phyloP scores from a whole-genome alignment of 2,888 invertebrate genomes.

The Sicus ferrugineus region DNA sequence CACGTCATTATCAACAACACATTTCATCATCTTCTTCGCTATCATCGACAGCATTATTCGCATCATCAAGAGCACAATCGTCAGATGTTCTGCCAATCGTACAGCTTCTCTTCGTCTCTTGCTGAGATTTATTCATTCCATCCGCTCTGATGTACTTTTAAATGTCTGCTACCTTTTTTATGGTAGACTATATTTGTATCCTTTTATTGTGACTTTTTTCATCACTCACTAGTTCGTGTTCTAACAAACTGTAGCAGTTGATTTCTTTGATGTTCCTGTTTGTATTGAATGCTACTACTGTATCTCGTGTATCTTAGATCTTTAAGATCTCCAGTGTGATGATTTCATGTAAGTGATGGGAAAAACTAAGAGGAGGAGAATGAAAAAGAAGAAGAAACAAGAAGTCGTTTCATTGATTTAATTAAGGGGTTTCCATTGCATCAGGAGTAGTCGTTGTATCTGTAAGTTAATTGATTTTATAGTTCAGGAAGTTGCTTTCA shows the following conservation, averaged over 20 bases:
- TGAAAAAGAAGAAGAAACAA: not conserved
- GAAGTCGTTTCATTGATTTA: too few species aligned
- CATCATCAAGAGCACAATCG: not conserved
- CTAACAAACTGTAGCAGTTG: conserved; percentile 27
- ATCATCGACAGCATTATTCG: not conserved
- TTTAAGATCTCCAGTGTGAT: not conserved
- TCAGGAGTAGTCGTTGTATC: not conserved
- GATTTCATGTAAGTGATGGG: not conserved
- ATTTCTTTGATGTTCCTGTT: not conserved
- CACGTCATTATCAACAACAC: not conserved
- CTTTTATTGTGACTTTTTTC: not conserved
- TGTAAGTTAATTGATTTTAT: too few species aligned
- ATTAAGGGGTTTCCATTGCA: conserved; percentile 3
- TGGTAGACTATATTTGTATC: not conserved
- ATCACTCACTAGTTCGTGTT: not conserved
- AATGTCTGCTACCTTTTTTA: conserved; percentile 8
- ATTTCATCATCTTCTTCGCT: not conserved
- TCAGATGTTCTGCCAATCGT: conserved; percentile 21
- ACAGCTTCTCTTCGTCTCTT: not conserved
- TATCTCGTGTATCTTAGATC: not conserved
- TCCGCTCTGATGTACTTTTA: conserved; percentile 25
- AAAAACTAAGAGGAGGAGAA: not conserved
- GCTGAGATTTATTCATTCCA: conserved; percentile 21
- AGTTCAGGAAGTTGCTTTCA: too few species aligned
- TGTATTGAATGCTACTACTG: too few species aligned